Evolutionary conservation across 2,797 vertebrate genomes (phyloP).

Genomic region (Acanthurus leucopareius): DNA sequence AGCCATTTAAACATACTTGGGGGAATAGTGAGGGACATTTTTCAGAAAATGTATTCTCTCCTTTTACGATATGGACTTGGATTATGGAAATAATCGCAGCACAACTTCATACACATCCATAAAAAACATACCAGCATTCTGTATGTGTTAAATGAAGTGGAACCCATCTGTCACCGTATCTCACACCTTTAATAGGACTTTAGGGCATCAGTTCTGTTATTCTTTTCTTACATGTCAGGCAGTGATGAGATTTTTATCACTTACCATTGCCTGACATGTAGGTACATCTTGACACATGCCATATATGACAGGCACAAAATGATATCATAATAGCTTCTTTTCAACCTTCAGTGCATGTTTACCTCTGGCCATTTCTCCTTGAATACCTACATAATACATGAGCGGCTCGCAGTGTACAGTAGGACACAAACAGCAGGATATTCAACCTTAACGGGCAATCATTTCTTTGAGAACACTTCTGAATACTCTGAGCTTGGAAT

Average conservation of each 20-base stretch:
- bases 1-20: slow-evolving; percentile 4
- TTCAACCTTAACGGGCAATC: not conserved
- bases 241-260: slow-evolving; percentile 25
- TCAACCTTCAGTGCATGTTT: not conserved
- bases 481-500: not conserved
- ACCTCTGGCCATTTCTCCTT: slow-evolving; percentile 13
- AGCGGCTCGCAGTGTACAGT: not conserved
- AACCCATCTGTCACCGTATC: not conserved
- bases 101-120: not conserved
- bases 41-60: not conserved
- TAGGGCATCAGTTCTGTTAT: slow-evolving; percentile 9
- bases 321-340: slow-evolving; percentile 5
- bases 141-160: not conserved
- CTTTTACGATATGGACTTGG: not conserved
- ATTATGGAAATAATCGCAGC: not conserved
- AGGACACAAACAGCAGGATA: not conserved
- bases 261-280: slow-evolving; percentile 4
- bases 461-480: not conserved
- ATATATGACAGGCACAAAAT: slow-evolving; percentile 2
- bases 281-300: slow-evolving; percentile 4
- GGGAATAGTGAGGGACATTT: not conserved
- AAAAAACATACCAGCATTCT: not conserved
- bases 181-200: slow-evolving; percentile 12
- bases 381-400: slow-evolving; percentile 3
- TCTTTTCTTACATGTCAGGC: not conserved